Base-by-base conservation (phyloP, 1,140 invertebrate genomes). In the Andricus grossulariae region DNA sequence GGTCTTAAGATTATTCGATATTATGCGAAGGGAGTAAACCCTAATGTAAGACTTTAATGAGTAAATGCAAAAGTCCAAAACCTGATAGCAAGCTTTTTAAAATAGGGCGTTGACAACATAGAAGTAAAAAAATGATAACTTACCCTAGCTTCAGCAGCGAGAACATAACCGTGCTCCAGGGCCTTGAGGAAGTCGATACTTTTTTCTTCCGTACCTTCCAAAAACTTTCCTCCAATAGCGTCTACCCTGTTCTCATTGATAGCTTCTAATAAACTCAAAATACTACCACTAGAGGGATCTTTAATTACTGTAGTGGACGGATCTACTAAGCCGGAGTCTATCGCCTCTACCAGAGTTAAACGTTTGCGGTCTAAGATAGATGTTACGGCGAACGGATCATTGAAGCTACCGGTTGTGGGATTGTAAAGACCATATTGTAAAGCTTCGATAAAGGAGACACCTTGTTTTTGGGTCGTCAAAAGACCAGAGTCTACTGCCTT, bases 101-200 rank as follows among this genome's bases (percentile, higher is more conserved):
- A 75, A 50, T 75, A 16, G 50, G 76, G 11, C 74, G 50, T 32
- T 72, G 39, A 45, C 39, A 45, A 45, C 6, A 77, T 49, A 73
- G 25, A 19, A 55, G 39, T 25, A 51, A 52, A 73, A 16, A 21
- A 13, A 50, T 72, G 45, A 76, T 82, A 84, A 96, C 97, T 97
- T 94, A 98, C 97, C 96, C 97, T 94, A 88, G 96, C 95, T 94
- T 97, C 96, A 88, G 96, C 97, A 88, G 97, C 94, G 91, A 98
- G 93, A 82, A 98, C 94, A 91, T 96, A 95, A 86, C 97, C 96
- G 90, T 95, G 95, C 87, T 97, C 95, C 87, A 95, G 93, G 84
- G 98, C 98, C 93, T 97, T 97, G 77, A 96, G 92, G 87, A 98
- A 94, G 92, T 97, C 95, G 83, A 97, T 93, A 87, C 93, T 93